phyloP scores from a whole-genome alignment of 1,140 invertebrate genomes.

The Epicauta chinensis region DNA sequence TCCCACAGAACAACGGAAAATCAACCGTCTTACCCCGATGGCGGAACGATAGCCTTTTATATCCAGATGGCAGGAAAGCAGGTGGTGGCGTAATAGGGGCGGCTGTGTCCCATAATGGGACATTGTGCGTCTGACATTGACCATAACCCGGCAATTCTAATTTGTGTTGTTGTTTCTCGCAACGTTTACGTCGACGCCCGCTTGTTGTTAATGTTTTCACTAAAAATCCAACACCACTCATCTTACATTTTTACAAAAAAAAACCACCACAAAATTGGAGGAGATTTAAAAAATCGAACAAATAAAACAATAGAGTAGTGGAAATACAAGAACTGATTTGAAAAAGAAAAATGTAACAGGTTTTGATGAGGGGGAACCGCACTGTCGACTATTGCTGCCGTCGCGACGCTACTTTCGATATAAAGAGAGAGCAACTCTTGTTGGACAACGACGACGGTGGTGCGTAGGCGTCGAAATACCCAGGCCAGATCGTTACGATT shows the following conservation, averaged over 20 bases:
- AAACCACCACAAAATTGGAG: neutral
- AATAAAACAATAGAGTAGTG: neutral
- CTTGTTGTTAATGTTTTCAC: constrained; percentile 62
- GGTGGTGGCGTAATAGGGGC: constrained; percentile 62
- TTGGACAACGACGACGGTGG: neutral
- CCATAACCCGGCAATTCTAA: constrained; percentile 50
- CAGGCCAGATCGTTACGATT: constrained; percentile 18
- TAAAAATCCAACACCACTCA: constrained; percentile 57
- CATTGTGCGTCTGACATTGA: constrained; percentile 52
- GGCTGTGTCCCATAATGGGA: constrained; percentile 50
- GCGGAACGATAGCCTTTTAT: constrained; percentile 16
- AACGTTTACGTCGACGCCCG: constrained; percentile 51
- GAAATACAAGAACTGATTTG: no score
- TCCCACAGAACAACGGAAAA: no score
- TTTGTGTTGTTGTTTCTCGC: constrained; percentile 54
- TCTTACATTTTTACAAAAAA: constrained; percentile 24
- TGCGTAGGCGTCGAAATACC: constrained; percentile 19
- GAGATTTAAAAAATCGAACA: neutral
- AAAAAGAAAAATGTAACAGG: constrained; percentile 17
- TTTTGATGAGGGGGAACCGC: constrained; percentile 7
- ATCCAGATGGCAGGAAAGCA: constrained; percentile 45
- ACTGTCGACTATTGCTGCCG: constrained; percentile 2
- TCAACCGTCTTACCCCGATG: constrained; percentile 4
- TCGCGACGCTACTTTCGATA: constrained; percentile 4
- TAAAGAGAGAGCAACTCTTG: no score